Conservation (phyloP, 2,113 vertebrate species). For the Python bivittatus region DNA sequence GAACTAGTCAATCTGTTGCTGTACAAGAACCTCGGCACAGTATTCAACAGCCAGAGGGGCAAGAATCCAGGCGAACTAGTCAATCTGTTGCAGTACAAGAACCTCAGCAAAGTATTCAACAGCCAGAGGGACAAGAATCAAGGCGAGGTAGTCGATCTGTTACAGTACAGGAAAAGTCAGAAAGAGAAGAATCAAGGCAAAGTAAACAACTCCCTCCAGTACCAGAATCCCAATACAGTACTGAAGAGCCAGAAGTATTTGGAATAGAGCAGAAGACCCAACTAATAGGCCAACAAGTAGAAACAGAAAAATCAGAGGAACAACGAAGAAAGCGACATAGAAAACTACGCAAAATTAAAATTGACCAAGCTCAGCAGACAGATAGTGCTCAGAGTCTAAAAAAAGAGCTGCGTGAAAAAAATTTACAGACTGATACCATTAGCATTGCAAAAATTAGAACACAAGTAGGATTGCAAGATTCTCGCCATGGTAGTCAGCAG, state of each 20-base stretch:
- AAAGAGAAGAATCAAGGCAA: not conserved
- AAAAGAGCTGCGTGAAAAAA: slow-evolving; percentile 3
- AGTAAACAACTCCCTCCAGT: not conserved
- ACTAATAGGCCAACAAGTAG: not conserved
- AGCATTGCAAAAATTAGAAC: not conserved
- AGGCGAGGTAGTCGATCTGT: no score
- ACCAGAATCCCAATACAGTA: not conserved
- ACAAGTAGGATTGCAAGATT: not conserved
- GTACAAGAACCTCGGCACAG: not conserved
- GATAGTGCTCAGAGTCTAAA: slow-evolving; percentile 11
- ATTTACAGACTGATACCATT: not conserved
- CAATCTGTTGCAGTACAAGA: not conserved
- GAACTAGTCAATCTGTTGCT: not conserved
- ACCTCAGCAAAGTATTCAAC: not conserved
- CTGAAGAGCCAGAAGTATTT: not conserved
- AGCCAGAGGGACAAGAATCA: not conserved
- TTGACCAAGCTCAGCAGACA: slow-evolving; percentile 22
- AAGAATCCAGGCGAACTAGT: not conserved
- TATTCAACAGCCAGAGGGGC: not conserved
- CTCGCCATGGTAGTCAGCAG: not conserved
- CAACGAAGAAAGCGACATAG: not conserved
- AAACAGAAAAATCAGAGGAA: not conserved
- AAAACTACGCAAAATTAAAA: slow-evolving; percentile 10
- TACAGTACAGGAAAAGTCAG: not conserved
- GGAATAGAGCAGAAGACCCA: not conserved